A percentile compares a stretch with the other conserved stretches of the same genome.
Conservation (phyloP, 1,140 invertebrate genomes). For the Panagrolaimus sp. region DNA sequence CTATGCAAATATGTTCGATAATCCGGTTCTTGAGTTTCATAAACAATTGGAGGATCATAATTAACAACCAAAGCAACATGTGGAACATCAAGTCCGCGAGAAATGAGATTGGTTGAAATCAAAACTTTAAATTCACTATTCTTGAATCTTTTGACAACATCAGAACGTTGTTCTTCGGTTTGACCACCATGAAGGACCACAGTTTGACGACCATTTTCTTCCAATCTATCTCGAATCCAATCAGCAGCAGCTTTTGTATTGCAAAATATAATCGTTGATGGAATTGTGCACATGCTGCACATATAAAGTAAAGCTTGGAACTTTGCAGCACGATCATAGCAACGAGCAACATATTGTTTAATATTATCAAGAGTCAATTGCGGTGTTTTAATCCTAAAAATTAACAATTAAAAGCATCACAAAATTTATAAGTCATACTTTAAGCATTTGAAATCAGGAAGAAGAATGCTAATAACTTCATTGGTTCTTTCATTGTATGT, state of each 20-base stretch:
- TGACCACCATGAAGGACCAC: slow-evolving; percentile 82
- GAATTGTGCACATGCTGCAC: slow-evolving; percentile 88
- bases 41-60: slow-evolving; percentile 81
- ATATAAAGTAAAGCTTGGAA: slow-evolving; percentile 87
- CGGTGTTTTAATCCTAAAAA: slow-evolving; percentile 66
- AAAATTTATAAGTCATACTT: slow-evolving; percentile 62
- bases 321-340: slow-evolving; percentile 73
- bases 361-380: slow-evolving; percentile 96
- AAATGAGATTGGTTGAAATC: slow-evolving; percentile 94
- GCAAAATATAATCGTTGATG: slow-evolving; percentile 97
- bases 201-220: slow-evolving; percentile 82
- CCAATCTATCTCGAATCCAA: slow-evolving; percentile 83
- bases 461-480: slow-evolving; percentile 52
- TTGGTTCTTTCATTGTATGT: slow-evolving; percentile 73
- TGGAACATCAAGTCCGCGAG: slow-evolving; percentile 87
- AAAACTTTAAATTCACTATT: slow-evolving; percentile 85
- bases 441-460: slow-evolving; percentile 28
- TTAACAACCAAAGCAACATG: slow-evolving; percentile 92
- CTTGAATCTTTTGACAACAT: slow-evolving; percentile 82
- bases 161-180: slow-evolving; percentile 82
- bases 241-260: slow-evolving; percentile 72
- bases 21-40: slow-evolving; percentile 52
- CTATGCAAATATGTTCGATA: slow-evolving; percentile 40
- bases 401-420: slow-evolving; percentile 70
- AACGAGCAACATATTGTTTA: slow-evolving; percentile 90